phyloP scores from a whole-genome alignment of 2,113 vertebrate genomes.

The Symphodus melops region DNA sequence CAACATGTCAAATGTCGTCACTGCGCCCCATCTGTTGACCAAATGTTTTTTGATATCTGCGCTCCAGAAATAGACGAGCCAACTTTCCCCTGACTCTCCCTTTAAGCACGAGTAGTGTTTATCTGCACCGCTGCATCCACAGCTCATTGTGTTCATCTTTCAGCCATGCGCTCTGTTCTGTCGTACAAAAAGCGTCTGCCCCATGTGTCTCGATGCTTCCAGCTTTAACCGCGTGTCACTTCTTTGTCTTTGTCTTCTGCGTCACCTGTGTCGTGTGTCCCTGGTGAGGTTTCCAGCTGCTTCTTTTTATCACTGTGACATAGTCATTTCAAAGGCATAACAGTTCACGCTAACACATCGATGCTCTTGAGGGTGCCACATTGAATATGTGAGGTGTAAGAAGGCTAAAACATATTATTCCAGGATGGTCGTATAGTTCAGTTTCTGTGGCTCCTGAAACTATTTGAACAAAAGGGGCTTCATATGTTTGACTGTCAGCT shows the following conservation, averaged over 20 bases:
- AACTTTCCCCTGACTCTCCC: constrained; percentile 38
- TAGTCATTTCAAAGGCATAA: constrained; percentile 56
- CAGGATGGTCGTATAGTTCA: neutral
- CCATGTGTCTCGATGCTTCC: constrained; percentile 48
- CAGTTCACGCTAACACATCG: constrained; percentile 43
- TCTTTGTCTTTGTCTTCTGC: constrained; percentile 60
- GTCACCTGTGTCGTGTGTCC: constrained; percentile 56
- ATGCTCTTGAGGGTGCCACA: constrained; percentile 37
- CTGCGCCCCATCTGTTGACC: constrained; percentile 34
- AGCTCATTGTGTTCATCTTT: constrained; percentile 51
- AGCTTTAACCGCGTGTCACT: constrained; percentile 33
- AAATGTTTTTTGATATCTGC: constrained; percentile 21
- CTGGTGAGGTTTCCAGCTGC: constrained; percentile 43
- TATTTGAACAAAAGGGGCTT: neutral
- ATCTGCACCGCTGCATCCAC: constrained; percentile 51
- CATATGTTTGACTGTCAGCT: neutral
- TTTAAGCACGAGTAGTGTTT: constrained; percentile 38
- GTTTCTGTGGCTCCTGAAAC: neutral
- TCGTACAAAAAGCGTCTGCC: constrained; percentile 22
- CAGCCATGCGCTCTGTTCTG: constrained; percentile 37
- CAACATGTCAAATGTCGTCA: constrained; percentile 9
- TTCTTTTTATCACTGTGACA: constrained; percentile 40
- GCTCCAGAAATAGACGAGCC: neutral
- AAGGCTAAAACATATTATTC: neutral
- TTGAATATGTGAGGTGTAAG: constrained; percentile 18